Base-by-base conservation (phyloP, 2,113 vertebrate species). In the Jacana jacana region DNA sequence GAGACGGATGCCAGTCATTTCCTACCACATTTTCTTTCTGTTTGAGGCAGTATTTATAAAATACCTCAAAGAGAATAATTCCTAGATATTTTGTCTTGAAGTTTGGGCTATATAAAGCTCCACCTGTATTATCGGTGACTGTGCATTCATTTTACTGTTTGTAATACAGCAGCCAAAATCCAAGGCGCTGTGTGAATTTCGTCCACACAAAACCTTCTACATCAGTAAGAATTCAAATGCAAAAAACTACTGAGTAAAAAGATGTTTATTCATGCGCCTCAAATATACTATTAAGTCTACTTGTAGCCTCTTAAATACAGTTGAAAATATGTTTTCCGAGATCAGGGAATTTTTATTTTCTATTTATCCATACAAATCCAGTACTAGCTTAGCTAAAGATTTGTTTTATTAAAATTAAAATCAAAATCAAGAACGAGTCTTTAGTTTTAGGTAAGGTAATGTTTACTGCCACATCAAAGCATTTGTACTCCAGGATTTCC, bases 71-170 rank as follows among this genome's bases (percentile, higher is more conserved):
- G 7, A 76, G 5, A 78, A 39, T 39, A 80, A 80, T 63, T 58
- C 68, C 24, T 37, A 68, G 8, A 24, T 46, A 64, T 4, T 68
- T 84, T 33, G 60, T 58, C 71, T 82, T 58, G 17, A 91, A 82
- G n/a, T 44, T 54, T 14, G 76, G 48, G 17, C 7, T 69, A 8
- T 37, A 23, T 39, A 84, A 88, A 87, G 40, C 28, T 79, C 49
- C 70, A 83, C 31, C n/a, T n/a, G 13, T 35, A 23, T 25, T 88
- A 89, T 17, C 4, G 0, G 6, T 33, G 24, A 1, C 0, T 0
- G 0, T 83, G 15, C 12, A 33, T 79, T 70, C 65, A 61, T 65
- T 89, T 87, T 54, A 78, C 18, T 84, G 9, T 63, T 88, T 81
- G 54, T 63, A 81, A 78, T 18, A 61, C 6, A 73, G n/a, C 1